Evolutionary conservation across 2,888 invertebrate species (phyloP).

Genomic region (Aspidiotus rigidus): DNA sequence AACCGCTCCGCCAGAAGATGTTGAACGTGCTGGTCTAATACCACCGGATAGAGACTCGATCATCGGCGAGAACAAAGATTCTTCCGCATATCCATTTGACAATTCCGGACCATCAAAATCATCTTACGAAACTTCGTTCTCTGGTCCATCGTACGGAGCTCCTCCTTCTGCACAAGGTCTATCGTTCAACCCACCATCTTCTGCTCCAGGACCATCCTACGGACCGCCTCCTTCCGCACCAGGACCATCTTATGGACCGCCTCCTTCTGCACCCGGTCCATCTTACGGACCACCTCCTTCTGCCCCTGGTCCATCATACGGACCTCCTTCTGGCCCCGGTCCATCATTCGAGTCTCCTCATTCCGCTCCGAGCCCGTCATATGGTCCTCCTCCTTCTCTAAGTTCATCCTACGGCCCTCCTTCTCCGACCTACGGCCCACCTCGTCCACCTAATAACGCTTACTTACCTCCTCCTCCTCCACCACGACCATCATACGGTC

Average conservation of each 20-base stretch:
- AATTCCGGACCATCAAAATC: slow-evolving; percentile 42
- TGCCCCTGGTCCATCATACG: slow-evolving; percentile 18
- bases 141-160: slow-evolving; percentile 40
- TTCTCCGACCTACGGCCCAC: slow-evolving; percentile 37
- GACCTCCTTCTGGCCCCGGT: slow-evolving; percentile 46
- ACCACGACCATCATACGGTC: slow-evolving; percentile 42
- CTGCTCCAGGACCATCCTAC: slow-evolving; percentile 9
- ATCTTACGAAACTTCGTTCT: slow-evolving; percentile 40
- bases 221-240: slow-evolving; percentile 36
- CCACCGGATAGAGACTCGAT: slow-evolving; percentile 36
- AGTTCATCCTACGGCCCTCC: slow-evolving; percentile 36
- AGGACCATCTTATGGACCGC: slow-evolving; percentile 37
- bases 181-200: neutral
- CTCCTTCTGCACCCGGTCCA: slow-evolving; percentile 41
- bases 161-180: slow-evolving; percentile 38
- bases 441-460: slow-evolving; percentile 39
- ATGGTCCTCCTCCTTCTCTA: slow-evolving; percentile 41
- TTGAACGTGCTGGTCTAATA: slow-evolving; percentile 31
- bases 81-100: slow-evolving; percentile 18
- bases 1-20: slow-evolving; percentile 41
- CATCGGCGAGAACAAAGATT: slow-evolving; percentile 8
- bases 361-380: slow-evolving; percentile 48
- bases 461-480: slow-evolving; percentile 38
- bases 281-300: slow-evolving; percentile 40
- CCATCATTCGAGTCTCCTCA: slow-evolving; percentile 46